Conservation (phyloP, 2,797 vertebrate species). For the Myotis findleyi region DNA sequence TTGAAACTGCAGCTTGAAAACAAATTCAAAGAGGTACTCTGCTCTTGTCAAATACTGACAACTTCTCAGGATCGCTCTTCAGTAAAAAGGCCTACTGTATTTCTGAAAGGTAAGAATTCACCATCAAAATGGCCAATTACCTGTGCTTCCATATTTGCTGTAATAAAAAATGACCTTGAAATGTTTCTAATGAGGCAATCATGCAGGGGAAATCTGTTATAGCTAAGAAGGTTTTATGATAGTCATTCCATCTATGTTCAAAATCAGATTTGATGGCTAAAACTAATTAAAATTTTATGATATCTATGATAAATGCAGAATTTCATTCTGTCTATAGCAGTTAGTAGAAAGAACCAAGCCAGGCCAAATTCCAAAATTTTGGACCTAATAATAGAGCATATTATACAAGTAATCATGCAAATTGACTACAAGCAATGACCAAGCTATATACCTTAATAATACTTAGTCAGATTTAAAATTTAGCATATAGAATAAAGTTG, state of each 20-base stretch:
- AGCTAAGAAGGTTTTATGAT: constrained; percentile 22
- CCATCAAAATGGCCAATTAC: background rate
- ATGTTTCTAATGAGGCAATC: background rate
- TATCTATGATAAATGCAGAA: background rate
- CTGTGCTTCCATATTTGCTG: background rate
- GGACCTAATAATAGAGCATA: background rate
- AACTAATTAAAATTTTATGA: constrained; percentile 33
- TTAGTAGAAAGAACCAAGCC: background rate
- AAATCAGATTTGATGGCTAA: constrained; percentile 51
- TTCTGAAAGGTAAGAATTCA: background rate
- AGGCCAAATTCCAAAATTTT: background rate
- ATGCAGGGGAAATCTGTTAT: background rate
- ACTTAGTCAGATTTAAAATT: background rate
- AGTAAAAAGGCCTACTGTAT: background rate
- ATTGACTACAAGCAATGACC: background rate
- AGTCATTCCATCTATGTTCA: background rate
- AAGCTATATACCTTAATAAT: background rate
- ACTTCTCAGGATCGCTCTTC: background rate
- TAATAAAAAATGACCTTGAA: constrained; percentile 19
- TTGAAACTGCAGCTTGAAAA: background rate
- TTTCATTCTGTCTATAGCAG: background rate
- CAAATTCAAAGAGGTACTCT: background rate
- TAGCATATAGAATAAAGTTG: background rate
- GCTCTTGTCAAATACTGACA: background rate
- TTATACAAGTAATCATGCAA: background rate